phyloP scores from a whole-genome alignment of 2,797 vertebrate species.

The Gila robusta region DNA sequence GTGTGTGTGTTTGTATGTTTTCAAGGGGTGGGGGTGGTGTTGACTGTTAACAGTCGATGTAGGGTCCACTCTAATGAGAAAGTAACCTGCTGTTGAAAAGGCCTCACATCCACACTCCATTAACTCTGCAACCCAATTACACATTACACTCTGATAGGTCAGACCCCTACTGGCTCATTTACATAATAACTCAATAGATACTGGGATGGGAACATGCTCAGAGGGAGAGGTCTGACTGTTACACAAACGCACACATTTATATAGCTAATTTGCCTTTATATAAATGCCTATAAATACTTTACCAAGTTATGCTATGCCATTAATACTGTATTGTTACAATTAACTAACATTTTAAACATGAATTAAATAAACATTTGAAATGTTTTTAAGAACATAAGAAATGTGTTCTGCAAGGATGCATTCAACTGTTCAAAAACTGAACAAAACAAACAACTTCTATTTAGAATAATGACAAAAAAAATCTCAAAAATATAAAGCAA shows the following conservation, averaged over 20 bases:
- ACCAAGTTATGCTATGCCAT: background rate
- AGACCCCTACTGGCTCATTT: slow-evolving; percentile 71
- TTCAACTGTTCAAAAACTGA: too few species aligned
- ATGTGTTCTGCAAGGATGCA: too few species aligned
- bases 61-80: slow-evolving; percentile 63
- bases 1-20: slow-evolving; percentile 38
- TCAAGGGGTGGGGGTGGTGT: slow-evolving; percentile 21
- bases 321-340: background rate
- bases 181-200: slow-evolving; percentile 69
- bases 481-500: background rate
- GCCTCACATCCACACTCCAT: slow-evolving; percentile 71
- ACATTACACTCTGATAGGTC: slow-evolving; percentile 72
- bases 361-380: background rate
- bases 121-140: slow-evolving; percentile 80
- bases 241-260: background rate
- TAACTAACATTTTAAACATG: background rate
- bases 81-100: slow-evolving; percentile 58
- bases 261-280: slow-evolving; percentile 19
- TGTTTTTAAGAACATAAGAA: too few species aligned
- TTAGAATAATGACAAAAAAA: too few species aligned
- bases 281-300: background rate
- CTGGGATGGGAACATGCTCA: slow-evolving; percentile 51
- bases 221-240: slow-evolving; percentile 15
- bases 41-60: slow-evolving; percentile 56
- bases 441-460: too few species aligned